Base-by-base conservation (phyloP, 2,888 invertebrate genomes). In the Eupithecia subumbrata region DNA sequence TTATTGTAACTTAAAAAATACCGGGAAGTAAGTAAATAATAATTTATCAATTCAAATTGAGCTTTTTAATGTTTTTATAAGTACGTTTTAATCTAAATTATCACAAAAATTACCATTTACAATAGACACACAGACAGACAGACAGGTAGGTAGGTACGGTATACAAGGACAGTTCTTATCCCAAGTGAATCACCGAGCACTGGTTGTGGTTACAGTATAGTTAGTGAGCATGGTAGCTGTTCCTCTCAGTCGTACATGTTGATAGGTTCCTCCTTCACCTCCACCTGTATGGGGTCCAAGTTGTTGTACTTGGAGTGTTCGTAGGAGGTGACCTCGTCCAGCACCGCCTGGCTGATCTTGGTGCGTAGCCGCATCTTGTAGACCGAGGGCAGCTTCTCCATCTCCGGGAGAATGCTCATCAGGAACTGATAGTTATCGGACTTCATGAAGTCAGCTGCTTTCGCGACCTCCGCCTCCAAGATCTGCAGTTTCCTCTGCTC, bases 351-450 rank as follows among this genome's bases (percentile, higher is more conserved):
- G 37, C 77, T 81, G 45, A 82, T 80, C 72, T 79, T 80, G 11
- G 76, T 78, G 18, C 82, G 60, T 12, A 81, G 69, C 66, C 81
- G 66, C 80, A 82, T 80, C 70, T 82, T 82, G 69, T 80, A 76
- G 18, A 81, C 40, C 0, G 82, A 64, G 7, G 77, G 74, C 5
- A 82, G 68, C 73, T 79, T 82, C 56, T 82, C 80, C 79, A 82
- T 80, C 45, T 82, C 81, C 1, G 81, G 82, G 8, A 82, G 72
- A 8, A 82, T 71, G 37, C 82, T 82, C 82, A 82, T 81, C 11
- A 82, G 72, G 48, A 80, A 82, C 43, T 81, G 80, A 30, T 82
- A 82, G 70, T 80, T 81, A 11, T 82, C 82, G 0, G 82, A 80
- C 14, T 82, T 79, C 72, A 64, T 71, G 12, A 76, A 76, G 22